Base-by-base conservation (phyloP, 2,888 invertebrate species). In the Harpagoxenus sublaevis region DNA sequence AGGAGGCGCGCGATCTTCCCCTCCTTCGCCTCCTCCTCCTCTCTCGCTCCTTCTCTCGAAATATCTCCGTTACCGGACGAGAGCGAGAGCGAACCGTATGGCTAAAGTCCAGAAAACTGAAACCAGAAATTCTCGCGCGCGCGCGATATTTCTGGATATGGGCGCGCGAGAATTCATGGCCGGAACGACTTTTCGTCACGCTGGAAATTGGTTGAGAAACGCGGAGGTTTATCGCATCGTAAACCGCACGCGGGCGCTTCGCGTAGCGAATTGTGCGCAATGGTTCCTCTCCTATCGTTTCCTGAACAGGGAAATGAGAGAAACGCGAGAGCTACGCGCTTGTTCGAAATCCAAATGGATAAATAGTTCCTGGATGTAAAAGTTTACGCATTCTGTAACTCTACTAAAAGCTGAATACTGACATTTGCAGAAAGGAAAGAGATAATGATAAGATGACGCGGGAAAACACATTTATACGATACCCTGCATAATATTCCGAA, bases 151-250 rank as follows among this genome's bases (percentile, higher is more conserved):
- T 87, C 84, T 78, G 84, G 86, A 55, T 45, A 57, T 71, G 18
- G 42, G 65, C 62, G 68, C 62, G 68, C 45, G 74, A 74, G 87
- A 83, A 89, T 90, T 89, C 90, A 89, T 73, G 83, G 90, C 84
- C 87, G 88, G 84, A 90, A 89, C 86, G 89, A 84, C 86, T 87
- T 88, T 90, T 90, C 88, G 90, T 90, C 90, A 85, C 77, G 79
- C 79, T 88, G 88, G 88, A 89, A 90, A 90, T 90, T 90, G 88
- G 89, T 88, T 77, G 88, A 82, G 89, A 86, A 89, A 88, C 84
- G 66, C 84, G 73, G 48, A 66, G 86, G 88, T 90, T 90, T 88
- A 86, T 90, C 89, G 87, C 82, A 71, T 86, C 88, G 83, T 90
- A 88, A 90, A 90, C 68, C 10, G 74, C 65, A 81, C 55, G 78